Percentiles rank a stretch among this genome's conserved stretches.
These are phyloP conservation scores for Ophonus ardosiacus DNA, from an alignment of 2,888 invertebrate species.

Conservation along the genomic window DNA sequence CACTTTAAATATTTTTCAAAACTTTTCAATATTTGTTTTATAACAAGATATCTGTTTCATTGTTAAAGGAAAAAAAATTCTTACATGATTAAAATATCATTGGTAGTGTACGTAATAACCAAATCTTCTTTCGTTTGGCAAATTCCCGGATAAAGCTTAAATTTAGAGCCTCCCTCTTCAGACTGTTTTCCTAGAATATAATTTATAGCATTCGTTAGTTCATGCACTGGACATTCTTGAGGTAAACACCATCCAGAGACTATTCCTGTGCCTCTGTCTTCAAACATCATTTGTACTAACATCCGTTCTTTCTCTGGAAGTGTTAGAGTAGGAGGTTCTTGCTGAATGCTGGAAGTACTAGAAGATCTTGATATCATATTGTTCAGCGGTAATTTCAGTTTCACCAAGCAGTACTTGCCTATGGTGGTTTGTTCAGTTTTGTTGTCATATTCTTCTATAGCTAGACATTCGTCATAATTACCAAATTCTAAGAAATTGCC, in stretches of 20 bases:
- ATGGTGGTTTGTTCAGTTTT: slow-evolving; percentile 32
- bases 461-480: slow-evolving; percentile 75
- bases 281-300: neutral
- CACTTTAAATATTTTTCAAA: neutral
- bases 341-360: neutral
- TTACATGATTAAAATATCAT: slow-evolving; percentile 4
- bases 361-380: neutral
- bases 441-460: slow-evolving; percentile 66
- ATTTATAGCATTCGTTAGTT: neutral
- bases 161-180: neutral
- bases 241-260: slow-evolving; percentile 18
- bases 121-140: slow-evolving; percentile 33
- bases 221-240: neutral
- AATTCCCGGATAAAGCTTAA: neutral
- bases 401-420: slow-evolving; percentile 65
- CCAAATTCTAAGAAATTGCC: slow-evolving; percentile 75
- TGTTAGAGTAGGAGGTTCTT: neutral
- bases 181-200: neutral
- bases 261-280: neutral
- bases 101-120: neutral
- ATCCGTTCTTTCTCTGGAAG: neutral
- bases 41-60: neutral
- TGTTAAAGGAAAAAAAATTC: neutral
- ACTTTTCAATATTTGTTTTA: neutral
- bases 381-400: neutral